Base-by-base conservation (phyloP, 1,140 invertebrate genomes). In the Chrysomallon squamiferum region DNA sequence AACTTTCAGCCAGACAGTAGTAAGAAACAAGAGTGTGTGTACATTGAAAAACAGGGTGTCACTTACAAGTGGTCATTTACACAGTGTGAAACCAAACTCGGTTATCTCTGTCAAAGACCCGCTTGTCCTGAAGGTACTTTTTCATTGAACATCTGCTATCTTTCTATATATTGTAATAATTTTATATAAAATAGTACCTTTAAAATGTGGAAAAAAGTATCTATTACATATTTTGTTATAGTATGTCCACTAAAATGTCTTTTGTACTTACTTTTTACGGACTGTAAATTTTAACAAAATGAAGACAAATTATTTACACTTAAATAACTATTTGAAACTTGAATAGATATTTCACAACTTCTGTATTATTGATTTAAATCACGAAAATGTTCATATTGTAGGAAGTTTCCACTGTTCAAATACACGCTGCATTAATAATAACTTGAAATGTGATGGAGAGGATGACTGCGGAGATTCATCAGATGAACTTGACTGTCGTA, bases 391-490 rank as follows among this genome's bases (percentile, higher is more conserved):
- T 15, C n/a, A 30, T 7, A 49, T 20, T 13, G 5, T 50, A 78
- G 77, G 71, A 22, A 73, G 57, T 27, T 77, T 77, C 54, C 74
- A 71, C 58, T 85, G 83, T 70, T 56, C 59, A n/a, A 83, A 80
- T 62, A 74, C 75, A 1, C 61, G 67, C 33, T 84, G 83, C 68
- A 69, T 84, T 41, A 74, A 76, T 11, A 66, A 74, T 4, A 67
- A 66, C 2, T 73, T 72, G 59, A 73, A 70, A 54, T 84, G 83
- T 72, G 80, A 84, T 62, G 79, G 75, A 9, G 68, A 75, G 11
- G 77, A 84, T 65, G 79, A 85, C 61, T 85, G 84, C 69, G 78
- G 79, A 11, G 84, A 85, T 62, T 47, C 66, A 2, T 82, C 79
- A 0, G 84, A 85, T 69, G 84, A 85, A 70, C 64, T 54, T 11